Evolutionary conservation across 2,888 invertebrate genomes (phyloP), one percentile per base, ranked within the genome.

Genomic region (Apotomis betuletana): DNA sequence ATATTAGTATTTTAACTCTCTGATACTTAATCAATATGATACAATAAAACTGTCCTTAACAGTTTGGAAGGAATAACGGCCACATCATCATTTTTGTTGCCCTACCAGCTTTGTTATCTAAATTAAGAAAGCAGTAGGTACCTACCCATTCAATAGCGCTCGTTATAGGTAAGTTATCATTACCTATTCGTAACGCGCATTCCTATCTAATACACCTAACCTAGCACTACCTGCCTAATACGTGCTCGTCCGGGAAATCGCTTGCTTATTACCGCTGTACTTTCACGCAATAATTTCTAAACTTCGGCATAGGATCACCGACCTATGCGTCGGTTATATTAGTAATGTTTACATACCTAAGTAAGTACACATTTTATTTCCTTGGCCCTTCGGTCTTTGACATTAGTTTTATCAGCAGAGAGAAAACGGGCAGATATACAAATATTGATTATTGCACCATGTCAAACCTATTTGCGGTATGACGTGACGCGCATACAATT

Each of bases 401-500:
- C 60, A 46, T 44, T n/a, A 13, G 49, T 57, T 27, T 49, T 58
- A 58, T 67, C 57, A 54, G 60, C 3, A n/a, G n/a, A 60, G 67
- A 68, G 68, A 46, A 69, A 58, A 58, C 58, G 51, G 57, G 41
- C 51, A 63, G 57, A 67, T 72, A 69, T 52, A 75, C 76, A 77
- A 77, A 75, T 74, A 78, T 79, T 76, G 73, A 68, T 75, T 71
- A 69, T 74, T 70, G 58, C 38, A 67, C 67, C 73, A 77, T 75
- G 76, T 67, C 69, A 74, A 74, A 76, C 74, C 74, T 77, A 81
- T 78, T 79, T 80, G 79, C 75, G 76, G 65, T 52, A 41, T 12
- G 57, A 75, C 80, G 78, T 78, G 83, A 74, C 74, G 76, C 68
- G 79, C 80, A 82, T 82, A 75, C 74, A 69, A 73, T 78, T 77